These are phyloP conservation scores for Odontamblyopus rebecca DNA, from an alignment of 2,797 vertebrate genomes.

Conservation along the genomic window DNA sequence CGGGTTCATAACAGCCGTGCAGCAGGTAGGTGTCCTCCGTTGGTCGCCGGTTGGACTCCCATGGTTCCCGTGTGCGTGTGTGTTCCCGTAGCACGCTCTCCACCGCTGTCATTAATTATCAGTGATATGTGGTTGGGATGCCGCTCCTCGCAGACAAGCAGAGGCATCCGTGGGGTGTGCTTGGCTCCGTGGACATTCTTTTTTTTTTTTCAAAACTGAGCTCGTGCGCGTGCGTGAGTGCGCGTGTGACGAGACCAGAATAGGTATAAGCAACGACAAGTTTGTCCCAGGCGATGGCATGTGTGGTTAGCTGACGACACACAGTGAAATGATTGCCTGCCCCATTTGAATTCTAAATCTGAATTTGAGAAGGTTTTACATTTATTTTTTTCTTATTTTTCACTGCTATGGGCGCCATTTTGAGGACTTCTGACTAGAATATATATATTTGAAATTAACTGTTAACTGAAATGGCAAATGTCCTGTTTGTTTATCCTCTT, in stretches of 20 bases:
- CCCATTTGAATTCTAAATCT: not conserved
- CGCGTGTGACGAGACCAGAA: slow-evolving; percentile 2
- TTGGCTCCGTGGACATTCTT: slow-evolving; percentile 53
- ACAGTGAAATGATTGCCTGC: not conserved
- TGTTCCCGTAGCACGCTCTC: slow-evolving; percentile 52
- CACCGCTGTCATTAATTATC: slow-evolving; percentile 76
- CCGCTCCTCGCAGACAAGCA: slow-evolving; percentile 32
- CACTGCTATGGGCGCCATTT: not conserved
- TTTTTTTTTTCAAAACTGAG: not conserved
- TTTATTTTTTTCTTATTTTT: not conserved
- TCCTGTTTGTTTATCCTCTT: too few species aligned
- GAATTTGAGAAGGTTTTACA: not conserved
- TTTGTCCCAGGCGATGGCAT: not conserved
- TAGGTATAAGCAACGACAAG: slow-evolving; percentile 7
- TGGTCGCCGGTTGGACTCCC: slow-evolving; percentile 45
- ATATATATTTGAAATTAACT: too few species aligned
- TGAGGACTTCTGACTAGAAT: not conserved
- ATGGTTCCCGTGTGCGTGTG: slow-evolving; percentile 13
- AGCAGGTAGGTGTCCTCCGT: slow-evolving; percentile 78
- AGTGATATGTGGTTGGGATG: slow-evolving; percentile 70
- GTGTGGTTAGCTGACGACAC: not conserved
- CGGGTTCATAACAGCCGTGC: slow-evolving; percentile 26
- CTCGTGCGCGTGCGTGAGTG: slow-evolving; percentile 19
- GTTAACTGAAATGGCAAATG: too few species aligned
- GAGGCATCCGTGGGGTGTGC: slow-evolving; percentile 68